Percentiles rank a stretch among this genome's conserved stretches.
Conservation (phyloP, 2,797 vertebrate species). For the Poeciliopsis turneri region DNA sequence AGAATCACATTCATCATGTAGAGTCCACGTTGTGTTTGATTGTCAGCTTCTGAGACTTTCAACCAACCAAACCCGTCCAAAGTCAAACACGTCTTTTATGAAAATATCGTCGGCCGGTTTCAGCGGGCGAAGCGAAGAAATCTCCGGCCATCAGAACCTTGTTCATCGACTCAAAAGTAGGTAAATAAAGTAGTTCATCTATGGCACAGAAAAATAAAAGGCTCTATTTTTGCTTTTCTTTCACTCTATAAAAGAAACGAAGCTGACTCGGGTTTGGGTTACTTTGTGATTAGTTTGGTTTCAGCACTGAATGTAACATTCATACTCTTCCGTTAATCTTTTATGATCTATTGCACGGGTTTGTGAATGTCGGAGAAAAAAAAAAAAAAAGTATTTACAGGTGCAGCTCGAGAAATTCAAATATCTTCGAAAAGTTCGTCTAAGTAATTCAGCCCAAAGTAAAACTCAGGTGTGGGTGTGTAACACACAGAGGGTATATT, state of each 20-base stretch:
- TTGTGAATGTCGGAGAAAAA: constrained; percentile 38
- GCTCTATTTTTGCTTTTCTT: constrained; percentile 32
- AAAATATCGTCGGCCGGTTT: constrained; percentile 50
- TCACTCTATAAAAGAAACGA: constrained; percentile 21
- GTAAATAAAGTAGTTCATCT: constrained; percentile 47
- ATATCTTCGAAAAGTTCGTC: not conserved
- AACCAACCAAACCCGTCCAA: constrained; percentile 44
- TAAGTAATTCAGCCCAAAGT: not conserved
- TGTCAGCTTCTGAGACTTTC: constrained; percentile 70
- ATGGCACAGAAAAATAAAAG: constrained; percentile 63
- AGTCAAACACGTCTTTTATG: constrained; percentile 30
- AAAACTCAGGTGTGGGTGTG: not conserved
- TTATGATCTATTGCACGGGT: constrained; percentile 65
- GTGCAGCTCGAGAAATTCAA: not conserved
- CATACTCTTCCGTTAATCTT: constrained; percentile 45
- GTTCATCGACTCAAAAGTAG: constrained; percentile 31
- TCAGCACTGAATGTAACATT: constrained; percentile 69
- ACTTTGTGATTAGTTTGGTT: constrained; percentile 70
- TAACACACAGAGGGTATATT: not conserved
- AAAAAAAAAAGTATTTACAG: not conserved
- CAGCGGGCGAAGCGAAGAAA: constrained; percentile 58
- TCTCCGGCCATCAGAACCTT: constrained; percentile 40
- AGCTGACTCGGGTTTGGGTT: constrained; percentile 43
- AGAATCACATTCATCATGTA: constrained; percentile 71
- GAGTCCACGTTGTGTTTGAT: constrained; percentile 75